Conservation (phyloP, 2,113 vertebrate species). For the Peromyscus polionotus region DNA sequence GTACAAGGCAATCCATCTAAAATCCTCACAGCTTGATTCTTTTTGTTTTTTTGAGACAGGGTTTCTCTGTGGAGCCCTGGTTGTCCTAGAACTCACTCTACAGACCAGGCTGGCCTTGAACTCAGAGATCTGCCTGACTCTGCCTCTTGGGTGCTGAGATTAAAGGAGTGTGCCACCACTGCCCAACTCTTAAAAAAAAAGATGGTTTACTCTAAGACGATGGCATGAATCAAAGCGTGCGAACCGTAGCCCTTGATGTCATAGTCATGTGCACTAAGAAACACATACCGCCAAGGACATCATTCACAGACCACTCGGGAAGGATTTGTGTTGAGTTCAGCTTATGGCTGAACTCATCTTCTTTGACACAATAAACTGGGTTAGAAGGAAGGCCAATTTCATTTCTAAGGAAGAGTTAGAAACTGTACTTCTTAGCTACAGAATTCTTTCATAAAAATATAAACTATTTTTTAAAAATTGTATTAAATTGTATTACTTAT, state of each 20-base stretch:
- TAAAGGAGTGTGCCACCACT: background rate
- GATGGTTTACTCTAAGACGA: background rate
- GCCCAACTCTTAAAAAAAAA: background rate
- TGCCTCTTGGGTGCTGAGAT: background rate
- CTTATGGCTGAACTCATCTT: background rate
- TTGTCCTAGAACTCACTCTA: background rate
- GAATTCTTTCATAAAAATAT: conserved; percentile 75
- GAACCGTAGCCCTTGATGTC: conserved; percentile 68
- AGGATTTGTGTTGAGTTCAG: conserved; percentile 5
- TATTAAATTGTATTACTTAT: background rate
- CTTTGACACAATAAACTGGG: background rate
- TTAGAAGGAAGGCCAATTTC: background rate
- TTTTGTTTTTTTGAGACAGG: background rate
- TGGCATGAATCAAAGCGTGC: conserved; percentile 8
- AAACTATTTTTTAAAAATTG: conserved; percentile 60
- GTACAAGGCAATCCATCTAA: background rate
- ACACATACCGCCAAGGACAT: conserved; percentile 25
- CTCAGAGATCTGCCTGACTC: background rate
- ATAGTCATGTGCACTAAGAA: background rate
- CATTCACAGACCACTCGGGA: background rate
- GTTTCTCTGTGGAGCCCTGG: background rate
- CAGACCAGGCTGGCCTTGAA: background rate
- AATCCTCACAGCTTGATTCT: background rate
- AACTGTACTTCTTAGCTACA: conserved; percentile 8
- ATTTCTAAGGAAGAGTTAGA: conserved; percentile 2